Conservation (phyloP, 2,113 vertebrate genomes). For the Oreochromis tanganicae region DNA sequence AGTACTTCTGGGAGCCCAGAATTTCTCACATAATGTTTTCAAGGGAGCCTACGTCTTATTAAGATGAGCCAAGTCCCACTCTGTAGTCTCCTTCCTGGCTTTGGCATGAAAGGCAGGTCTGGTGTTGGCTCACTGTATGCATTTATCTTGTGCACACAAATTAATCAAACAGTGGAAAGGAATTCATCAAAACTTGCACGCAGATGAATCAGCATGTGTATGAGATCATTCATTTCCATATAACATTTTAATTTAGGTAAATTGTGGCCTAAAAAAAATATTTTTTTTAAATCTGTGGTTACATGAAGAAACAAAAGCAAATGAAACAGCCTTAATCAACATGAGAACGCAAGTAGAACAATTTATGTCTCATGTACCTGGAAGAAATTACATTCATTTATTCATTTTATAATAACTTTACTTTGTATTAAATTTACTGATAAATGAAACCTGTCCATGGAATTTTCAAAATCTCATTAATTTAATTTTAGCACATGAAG, state of each 20-base stretch:
- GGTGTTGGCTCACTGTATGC: background rate
- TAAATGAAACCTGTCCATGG: background rate
- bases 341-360: background rate
- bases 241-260: background rate
- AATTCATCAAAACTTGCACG: background rate
- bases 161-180: background rate
- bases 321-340: background rate
- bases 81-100: background rate
- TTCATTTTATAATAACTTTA: background rate
- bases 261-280: fast-evolving
- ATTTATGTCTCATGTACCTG: background rate
- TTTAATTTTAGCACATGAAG: background rate
- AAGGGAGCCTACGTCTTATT: background rate
- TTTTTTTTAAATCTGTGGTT: fast-evolving
- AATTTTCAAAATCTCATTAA: background rate
- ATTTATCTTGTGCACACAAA: background rate
- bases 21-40: background rate
- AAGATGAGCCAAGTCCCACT: background rate
- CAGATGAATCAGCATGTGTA: background rate
- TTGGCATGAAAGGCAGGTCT: background rate
- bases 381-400: background rate
- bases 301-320: background rate
- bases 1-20: background rate
- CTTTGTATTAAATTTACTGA: background rate
- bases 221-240: background rate